Conservation (phyloP, 2,113 vertebrate genomes). For the Myiozetetes cayanensis region DNA sequence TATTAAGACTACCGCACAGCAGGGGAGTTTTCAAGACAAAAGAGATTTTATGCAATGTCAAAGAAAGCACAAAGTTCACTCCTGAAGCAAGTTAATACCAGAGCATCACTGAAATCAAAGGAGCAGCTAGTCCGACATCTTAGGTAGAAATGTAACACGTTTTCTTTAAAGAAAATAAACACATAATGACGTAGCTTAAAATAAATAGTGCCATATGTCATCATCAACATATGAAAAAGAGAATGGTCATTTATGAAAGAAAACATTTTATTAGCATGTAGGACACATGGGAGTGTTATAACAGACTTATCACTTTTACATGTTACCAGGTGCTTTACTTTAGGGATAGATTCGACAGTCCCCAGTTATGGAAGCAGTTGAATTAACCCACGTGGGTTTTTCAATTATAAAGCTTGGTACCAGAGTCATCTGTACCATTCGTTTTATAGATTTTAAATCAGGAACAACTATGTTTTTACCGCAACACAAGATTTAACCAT, state of each 20-base stretch:
- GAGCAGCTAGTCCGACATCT: conserved; percentile 34
- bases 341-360: neutral
- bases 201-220: conserved; percentile 70
- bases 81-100: conserved; percentile 36
- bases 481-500: neutral
- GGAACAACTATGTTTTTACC: neutral
- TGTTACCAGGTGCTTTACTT: neutral
- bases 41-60: conserved; percentile 16
- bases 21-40: conserved; percentile 24
- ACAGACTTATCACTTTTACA: neutral
- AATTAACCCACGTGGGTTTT: neutral
- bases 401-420: neutral
- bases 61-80: conserved; percentile 63
- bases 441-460: neutral
- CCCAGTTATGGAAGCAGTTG: neutral
- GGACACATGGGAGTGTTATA: neutral
- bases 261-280: neutral
- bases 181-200: conserved; percentile 49
- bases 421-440: neutral
- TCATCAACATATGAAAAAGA: neutral
- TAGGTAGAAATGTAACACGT: conserved; percentile 50
- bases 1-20: conserved; percentile 54
- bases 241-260: conserved; percentile 2
- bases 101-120: conserved; percentile 61
- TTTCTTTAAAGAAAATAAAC: conserved; percentile 60